phyloP scores from a whole-genome alignment of 2,888 invertebrate species.

The Cordilura impudica region DNA sequence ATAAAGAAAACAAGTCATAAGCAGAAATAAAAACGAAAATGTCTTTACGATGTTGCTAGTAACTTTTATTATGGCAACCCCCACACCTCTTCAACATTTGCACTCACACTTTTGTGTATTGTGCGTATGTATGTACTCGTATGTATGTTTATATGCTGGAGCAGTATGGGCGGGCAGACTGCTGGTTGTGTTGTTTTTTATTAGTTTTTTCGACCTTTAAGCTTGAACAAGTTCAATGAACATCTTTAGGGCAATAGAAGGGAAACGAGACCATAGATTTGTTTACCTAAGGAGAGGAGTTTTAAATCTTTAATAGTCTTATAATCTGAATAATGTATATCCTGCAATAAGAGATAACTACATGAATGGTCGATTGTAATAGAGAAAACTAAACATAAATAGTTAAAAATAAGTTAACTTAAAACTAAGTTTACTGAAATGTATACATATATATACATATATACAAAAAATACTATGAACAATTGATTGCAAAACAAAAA shows the following conservation, averaged over 20 bases:
- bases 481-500: no score
- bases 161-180: neutral
- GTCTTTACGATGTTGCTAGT: slow-evolving; percentile 52
- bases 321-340: no score
- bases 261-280: neutral
- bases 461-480: no score
- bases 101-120: neutral
- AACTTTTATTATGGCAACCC: slow-evolving; percentile 52
- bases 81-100: neutral
- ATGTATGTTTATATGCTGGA: no score
- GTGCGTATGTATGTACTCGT: neutral
- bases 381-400: no score
- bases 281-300: neutral
- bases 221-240: slow-evolving; percentile 5
- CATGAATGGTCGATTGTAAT: no score
- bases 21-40: slow-evolving; percentile 31
- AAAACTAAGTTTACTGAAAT: no score
- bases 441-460: no score
- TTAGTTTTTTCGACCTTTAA: slow-evolving; percentile 11
- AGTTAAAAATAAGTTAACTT: no score
- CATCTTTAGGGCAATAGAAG: neutral
- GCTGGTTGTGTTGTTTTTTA: neutral
- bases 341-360: no score
- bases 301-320: neutral
- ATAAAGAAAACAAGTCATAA: slow-evolving; percentile 37